These are phyloP conservation scores for Embiotoca jacksoni DNA, from an alignment of 2,113 vertebrate species.

Conservation along the genomic window DNA sequence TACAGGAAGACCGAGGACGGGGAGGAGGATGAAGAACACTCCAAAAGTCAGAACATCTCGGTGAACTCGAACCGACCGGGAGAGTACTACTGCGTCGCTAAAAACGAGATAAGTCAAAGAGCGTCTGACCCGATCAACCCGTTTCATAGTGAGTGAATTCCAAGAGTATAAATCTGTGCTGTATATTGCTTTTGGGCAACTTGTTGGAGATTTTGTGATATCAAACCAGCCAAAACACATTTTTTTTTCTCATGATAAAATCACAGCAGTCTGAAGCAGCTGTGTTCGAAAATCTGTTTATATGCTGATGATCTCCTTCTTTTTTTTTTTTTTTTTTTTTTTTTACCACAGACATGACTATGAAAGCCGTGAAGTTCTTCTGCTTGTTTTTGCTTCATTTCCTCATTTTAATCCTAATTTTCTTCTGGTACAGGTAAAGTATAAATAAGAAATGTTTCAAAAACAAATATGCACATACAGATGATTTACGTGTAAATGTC, in stretches of 20 bases:
- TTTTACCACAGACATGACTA: constrained; percentile 32
- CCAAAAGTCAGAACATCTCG: accelerated
- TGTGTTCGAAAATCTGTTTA: not conserved
- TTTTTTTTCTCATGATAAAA: too few relatives aligned
- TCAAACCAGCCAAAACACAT: not conserved
- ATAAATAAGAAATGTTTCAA: not conserved
- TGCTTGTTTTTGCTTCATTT: not conserved
- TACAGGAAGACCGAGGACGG: not conserved
- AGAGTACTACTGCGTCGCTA: constrained; percentile 70
- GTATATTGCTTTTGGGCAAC: not conserved
- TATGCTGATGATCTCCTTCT: constrained; percentile 3
- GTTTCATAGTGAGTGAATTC: constrained; percentile 65
- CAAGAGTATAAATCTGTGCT: not conserved
- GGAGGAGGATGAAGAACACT: accelerated
- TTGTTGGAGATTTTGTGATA: not conserved
- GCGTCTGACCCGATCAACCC: constrained; percentile 24
- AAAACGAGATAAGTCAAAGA: constrained; percentile 34
- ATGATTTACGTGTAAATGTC: not conserved
- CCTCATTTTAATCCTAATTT: constrained; percentile 10
- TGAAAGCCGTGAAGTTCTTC: not conserved
- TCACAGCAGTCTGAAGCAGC: too few relatives aligned
- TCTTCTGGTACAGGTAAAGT: constrained; percentile 67
- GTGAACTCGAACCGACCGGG: constrained; percentile 61
- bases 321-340: not conserved
- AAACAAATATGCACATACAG: accelerated